phyloP scores from a whole-genome alignment of 2,888 invertebrate species.

The Agrochola litura region DNA sequence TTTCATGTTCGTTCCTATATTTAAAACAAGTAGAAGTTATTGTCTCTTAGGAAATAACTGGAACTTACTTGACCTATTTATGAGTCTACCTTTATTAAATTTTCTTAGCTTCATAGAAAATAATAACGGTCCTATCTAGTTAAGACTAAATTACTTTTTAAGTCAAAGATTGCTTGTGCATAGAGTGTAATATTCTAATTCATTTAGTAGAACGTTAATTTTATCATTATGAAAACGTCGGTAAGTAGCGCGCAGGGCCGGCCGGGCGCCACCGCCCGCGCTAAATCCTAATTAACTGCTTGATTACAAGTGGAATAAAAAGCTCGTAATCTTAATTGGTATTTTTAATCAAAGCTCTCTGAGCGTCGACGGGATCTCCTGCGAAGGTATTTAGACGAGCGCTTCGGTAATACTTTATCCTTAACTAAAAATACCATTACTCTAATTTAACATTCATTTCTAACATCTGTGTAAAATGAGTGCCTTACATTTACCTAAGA shows the following conservation, averaged over 20 bases:
- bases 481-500: conserved; percentile 46
- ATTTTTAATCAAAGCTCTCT: conserved; percentile 85
- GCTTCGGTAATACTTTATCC: conserved; percentile 61
- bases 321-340: conserved; percentile 87
- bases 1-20: conserved; percentile 78
- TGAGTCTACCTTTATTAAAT: conserved; percentile 7
- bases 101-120: neutral
- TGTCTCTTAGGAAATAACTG: conserved; percentile 61
- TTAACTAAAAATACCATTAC: conserved; percentile 58
- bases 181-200: conserved; percentile 53
- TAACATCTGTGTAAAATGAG: conserved; percentile 49
- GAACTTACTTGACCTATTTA: conserved; percentile 55
- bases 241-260: conserved; percentile 65
- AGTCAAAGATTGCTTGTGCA: conserved; percentile 28
- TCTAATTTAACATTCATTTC: conserved; percentile 44
- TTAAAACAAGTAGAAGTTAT: conserved; percentile 75
- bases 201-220: conserved; percentile 64
- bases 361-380: conserved; percentile 65
- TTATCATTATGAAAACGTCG: conserved; percentile 69
- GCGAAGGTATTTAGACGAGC: conserved; percentile 62
- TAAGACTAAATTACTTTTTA: conserved; percentile 5
- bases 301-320: conserved; percentile 87
- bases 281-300: conserved; percentile 87
- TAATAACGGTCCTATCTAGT: neutral
- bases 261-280: conserved; percentile 69